Evolutionary conservation across 2,888 invertebrate species (phyloP).

Genomic region (Iselma pallidipennis): DNA sequence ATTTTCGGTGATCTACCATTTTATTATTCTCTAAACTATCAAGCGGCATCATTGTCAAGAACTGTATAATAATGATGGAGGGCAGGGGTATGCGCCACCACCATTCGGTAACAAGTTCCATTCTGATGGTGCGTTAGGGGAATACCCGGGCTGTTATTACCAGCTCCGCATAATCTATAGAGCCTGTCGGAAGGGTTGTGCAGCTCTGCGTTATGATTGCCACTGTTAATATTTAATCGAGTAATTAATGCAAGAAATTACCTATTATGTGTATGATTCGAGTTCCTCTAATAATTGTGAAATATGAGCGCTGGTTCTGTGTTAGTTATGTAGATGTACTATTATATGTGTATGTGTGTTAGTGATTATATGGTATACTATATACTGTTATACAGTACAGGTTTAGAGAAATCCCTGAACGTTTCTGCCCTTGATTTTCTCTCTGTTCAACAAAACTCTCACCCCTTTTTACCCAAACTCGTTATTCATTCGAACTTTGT

Average conservation of each 20-base stretch:
- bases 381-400: not conserved
- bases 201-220: conserved; percentile 58
- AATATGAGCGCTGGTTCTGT: conserved; percentile 50
- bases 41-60: not conserved
- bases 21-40: not conserved
- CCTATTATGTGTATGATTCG: conserved; percentile 60
- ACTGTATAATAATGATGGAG: conserved; percentile 9
- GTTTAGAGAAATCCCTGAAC: conserved; percentile 20
- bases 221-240: conserved; percentile 58
- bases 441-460: not conserved
- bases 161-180: conserved; percentile 55
- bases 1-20: not conserved
- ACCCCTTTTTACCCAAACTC: conserved; percentile 20
- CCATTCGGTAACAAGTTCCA: conserved; percentile 45
- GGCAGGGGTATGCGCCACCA: conserved; percentile 18
- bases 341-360: not conserved
- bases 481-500: conserved; percentile 32
- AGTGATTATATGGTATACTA: not conserved
- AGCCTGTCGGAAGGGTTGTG: conserved; percentile 55
- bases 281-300: conserved; percentile 57
- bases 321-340: not conserved
- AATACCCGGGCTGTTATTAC: conserved; percentile 51
- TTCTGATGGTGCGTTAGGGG: conserved; percentile 50
- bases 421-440: not conserved
- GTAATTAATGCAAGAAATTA: conserved; percentile 61